Evolutionary conservation across 2,888 invertebrate genomes (phyloP).

Genomic region (Autographa gamma): DNA sequence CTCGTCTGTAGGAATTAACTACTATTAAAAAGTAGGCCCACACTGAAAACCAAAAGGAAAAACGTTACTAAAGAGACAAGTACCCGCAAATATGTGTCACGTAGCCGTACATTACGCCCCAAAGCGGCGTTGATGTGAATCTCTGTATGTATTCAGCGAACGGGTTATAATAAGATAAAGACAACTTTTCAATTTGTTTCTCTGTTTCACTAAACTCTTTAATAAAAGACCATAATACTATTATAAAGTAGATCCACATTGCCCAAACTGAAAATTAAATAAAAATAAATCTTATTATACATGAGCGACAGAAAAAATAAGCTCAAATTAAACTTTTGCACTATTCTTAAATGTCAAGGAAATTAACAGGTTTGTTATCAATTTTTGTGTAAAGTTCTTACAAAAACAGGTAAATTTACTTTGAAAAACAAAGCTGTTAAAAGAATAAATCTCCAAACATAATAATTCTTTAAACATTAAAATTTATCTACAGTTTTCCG

Average conservation of each 20-base stretch:
- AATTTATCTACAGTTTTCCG: neutral
- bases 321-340: neutral
- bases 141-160: neutral
- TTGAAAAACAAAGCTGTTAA: neutral
- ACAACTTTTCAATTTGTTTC: neutral
- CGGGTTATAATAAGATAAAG: neutral
- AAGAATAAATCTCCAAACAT: neutral
- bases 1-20: constrained; percentile 71
- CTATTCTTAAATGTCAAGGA: neutral
- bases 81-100: neutral
- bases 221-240: constrained; percentile 55
- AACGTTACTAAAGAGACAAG: constrained; percentile 9
- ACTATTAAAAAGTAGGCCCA: constrained; percentile 79
- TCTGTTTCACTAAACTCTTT: neutral
- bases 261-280: constrained; percentile 63
- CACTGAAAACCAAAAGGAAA: constrained; percentile 71
- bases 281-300: neutral
- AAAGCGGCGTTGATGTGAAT: neutral
- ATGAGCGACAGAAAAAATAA: neutral
- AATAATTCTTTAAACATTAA: neutral
- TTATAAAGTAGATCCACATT: constrained; percentile 61
- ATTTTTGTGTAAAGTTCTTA: neutral
- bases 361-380: neutral
- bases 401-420: neutral
- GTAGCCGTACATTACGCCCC: neutral